Evolutionary conservation across 2,888 invertebrate species (phyloP), one percentile per base, ranked within the genome.

Genomic region (Amphipoea lucens): DNA sequence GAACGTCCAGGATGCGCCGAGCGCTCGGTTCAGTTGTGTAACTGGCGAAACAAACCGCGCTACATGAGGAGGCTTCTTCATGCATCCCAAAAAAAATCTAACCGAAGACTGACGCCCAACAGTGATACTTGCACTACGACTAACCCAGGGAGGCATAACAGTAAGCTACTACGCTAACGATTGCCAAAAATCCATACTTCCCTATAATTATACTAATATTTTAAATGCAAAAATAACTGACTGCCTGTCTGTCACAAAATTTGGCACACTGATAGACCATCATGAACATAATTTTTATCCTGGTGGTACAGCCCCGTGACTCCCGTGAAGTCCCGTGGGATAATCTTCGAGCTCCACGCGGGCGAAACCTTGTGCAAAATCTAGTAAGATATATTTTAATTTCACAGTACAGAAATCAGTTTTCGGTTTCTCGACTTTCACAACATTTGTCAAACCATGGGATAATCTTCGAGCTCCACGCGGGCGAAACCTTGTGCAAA

Each of bases 391-490:
- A 23, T 57, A 9, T 54, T 57, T 57, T 23, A 9, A 57, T 57
- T 66, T 12, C 29, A 81, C 63, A 45, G n/a, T 40, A 72, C 71
- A 79, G 9, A 42, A 51, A 12, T 67, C 57, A 62, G 54, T 60
- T 60, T 70, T 42, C 54, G 57, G 14, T 81, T 63, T 67, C 54
- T 54, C 45, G 67, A 78, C 74, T 68, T 65, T 72, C 67, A 72
- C 71, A n/a, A n/a, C n/a, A n/a, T n/a, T n/a, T n/a, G n/a, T n/a
- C n/a, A n/a, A n/a, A n/a, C 4, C n/a, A 12, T 60, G 60, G 12
- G 11, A 65, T 65, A 36, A 36, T 40, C 12, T 40, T 23, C 23
- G 23, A 40, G 6, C 40, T 23, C 40, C 11, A 60, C 60, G n/a
- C 60, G n/a, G 57, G 60, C 20, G 54, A 54, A 54, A 54, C 51